Percentiles rank a stretch among this genome's conserved stretches.
phyloP scores from a whole-genome alignment of 1,140 invertebrate species.

The Hormaphis cornu region DNA sequence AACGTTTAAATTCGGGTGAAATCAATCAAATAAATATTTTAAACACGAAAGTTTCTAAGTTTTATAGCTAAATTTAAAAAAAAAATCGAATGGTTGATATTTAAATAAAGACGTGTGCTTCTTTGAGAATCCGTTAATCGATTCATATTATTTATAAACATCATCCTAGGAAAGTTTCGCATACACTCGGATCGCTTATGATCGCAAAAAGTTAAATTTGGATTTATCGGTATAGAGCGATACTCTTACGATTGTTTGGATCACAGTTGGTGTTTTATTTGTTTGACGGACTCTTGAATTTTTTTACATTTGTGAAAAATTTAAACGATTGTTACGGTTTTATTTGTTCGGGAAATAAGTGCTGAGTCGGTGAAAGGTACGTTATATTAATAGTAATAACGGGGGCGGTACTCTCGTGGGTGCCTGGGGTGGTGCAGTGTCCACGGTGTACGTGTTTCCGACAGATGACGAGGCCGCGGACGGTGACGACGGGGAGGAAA shows the following conservation, averaged over 20 bases:
- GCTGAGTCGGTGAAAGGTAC: conserved; percentile 21
- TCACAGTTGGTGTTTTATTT: not conserved
- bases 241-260: no score
- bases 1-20: no score
- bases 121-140: not conserved
- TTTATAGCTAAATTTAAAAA: not conserved
- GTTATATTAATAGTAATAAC: conserved; percentile 32
- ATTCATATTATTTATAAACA: not conserved
- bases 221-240: not conserved
- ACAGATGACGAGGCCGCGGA: conserved; percentile 69
- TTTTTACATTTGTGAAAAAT: not conserved
- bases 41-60: no score
- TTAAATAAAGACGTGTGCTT: not conserved
- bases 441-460: conserved; percentile 80
- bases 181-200: no score
- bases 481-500: conserved; percentile 44
- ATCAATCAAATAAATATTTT: no score
- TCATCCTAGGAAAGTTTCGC: no score
- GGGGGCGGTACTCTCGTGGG: conserved; percentile 31
- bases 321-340: not conserved
- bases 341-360: conserved; percentile 12
- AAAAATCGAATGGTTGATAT: not conserved
- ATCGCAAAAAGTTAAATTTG: not conserved
- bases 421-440: conserved; percentile 54
- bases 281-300: conserved; percentile 27